A percentile compares a stretch with the other conserved stretches of the same genome.
Evolutionary conservation across 2,113 vertebrate species (phyloP).

Genomic region (Vimba vimba): DNA sequence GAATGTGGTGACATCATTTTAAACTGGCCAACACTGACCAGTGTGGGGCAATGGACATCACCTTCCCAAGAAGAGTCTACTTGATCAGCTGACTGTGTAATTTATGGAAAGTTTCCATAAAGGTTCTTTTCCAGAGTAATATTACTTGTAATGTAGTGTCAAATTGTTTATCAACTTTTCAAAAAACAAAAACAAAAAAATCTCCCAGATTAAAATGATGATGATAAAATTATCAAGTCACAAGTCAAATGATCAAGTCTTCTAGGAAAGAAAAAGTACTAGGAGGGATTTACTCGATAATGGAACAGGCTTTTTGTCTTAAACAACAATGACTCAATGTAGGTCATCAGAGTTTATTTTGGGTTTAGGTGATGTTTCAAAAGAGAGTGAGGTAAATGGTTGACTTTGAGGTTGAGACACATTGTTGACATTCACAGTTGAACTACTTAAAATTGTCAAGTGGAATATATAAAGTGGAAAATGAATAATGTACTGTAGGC

Average conservation of each 20-base stretch:
- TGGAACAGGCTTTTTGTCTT: conserved; percentile 1
- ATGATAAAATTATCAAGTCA: background rate
- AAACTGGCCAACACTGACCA: conserved; percentile 20
- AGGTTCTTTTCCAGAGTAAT: background rate
- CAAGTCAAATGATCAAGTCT: background rate
- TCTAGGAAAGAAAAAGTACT: background rate
- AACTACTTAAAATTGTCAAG: conserved; percentile 9
- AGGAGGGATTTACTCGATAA: background rate
- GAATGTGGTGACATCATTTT: conserved; percentile 47
- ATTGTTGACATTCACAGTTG: background rate
- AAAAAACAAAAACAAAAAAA: too few species aligned
- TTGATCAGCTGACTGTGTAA: conserved; percentile 20
- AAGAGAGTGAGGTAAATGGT: background rate
- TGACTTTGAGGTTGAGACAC: background rate
- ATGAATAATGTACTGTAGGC: background rate
- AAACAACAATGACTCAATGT: background rate
- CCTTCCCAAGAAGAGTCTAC: conserved; percentile 1
- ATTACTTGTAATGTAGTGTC: background rate
- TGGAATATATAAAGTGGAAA: conserved; percentile 9
- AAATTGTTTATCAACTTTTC: background rate
- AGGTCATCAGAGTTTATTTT: conserved; percentile 4
- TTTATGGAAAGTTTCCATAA: background rate
- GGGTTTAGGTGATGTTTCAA: background rate
- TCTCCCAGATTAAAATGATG: background rate
- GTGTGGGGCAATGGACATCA: conserved; percentile 42